A percentile compares a stretch with the other conserved stretches of the same genome.
phyloP scores from a whole-genome alignment of 2,888 invertebrate genomes.

The Tethea ocularis region DNA sequence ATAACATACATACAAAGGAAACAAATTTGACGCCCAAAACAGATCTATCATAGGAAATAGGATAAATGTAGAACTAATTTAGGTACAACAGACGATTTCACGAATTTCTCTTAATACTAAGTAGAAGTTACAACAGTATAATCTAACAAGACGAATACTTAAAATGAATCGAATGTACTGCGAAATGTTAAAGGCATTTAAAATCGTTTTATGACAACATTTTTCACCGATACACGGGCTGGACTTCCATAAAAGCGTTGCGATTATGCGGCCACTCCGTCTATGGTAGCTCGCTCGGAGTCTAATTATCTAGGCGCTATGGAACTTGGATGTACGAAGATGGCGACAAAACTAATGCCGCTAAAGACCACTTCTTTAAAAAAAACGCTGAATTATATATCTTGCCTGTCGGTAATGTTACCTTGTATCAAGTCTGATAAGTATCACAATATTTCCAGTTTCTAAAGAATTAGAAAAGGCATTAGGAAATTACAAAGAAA shows the following conservation, averaged over 20 bases:
- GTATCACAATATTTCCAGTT: no score
- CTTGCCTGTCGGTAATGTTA: no score
- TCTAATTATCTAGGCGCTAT: conserved; percentile 73
- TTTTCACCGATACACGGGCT: conserved; percentile 72
- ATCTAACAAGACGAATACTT: conserved; percentile 39
- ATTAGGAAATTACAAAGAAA: neutral
- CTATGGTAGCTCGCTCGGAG: conserved; percentile 69
- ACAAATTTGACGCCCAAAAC: no score
- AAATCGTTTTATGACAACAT: conserved; percentile 77
- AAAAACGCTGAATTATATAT: conserved; percentile 33
- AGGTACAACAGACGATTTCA: no score
- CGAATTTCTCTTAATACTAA: neutral
- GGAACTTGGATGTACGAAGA: conserved; percentile 66
- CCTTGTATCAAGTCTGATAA: no score
- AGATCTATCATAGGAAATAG: no score
- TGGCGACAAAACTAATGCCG: conserved; percentile 31
- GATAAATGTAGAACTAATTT: no score
- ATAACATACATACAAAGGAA: no score
- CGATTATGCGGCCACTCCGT: conserved; percentile 71
- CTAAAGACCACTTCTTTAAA: neutral
- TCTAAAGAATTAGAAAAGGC: neutral
- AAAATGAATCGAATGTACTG: conserved; percentile 41
- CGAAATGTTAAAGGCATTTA: conserved; percentile 65
- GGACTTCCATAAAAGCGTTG: conserved; percentile 68
- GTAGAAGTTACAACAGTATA: conserved; percentile 18